These are phyloP conservation scores for Hippopotamus amphibius DNA, from an alignment of 2,113 vertebrate genomes.

Conservation along the genomic window DNA sequence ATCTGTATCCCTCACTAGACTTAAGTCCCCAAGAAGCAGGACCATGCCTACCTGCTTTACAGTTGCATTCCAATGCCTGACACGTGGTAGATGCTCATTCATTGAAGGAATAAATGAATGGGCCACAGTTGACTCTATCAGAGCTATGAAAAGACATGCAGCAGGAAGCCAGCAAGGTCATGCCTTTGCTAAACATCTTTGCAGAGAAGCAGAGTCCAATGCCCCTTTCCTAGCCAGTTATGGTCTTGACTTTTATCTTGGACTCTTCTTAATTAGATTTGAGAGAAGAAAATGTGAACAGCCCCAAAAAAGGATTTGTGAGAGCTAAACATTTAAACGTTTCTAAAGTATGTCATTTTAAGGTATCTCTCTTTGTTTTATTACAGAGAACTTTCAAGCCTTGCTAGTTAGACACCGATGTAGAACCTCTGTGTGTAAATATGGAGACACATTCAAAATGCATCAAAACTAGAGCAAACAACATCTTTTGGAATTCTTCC, in stretches of 20 bases:
- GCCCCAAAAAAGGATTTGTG: neutral
- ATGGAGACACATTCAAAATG: neutral
- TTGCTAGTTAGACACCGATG: neutral
- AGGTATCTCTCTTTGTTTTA: neutral
- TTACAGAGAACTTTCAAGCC: neutral
- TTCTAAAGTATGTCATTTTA: slow-evolving; percentile 35
- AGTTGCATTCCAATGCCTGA: neutral
- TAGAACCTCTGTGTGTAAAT: neutral
- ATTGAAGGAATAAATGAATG: neutral
- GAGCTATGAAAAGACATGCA: neutral
- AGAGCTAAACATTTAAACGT: neutral
- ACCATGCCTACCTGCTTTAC: neutral
- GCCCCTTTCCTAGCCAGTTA: neutral
- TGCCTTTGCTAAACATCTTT: neutral
- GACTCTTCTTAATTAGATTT: slow-evolving; percentile 20
- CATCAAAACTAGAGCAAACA: neutral
- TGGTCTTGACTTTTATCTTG: neutral
- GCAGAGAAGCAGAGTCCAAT: neutral
- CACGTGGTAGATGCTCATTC: neutral
- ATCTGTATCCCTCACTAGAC: neutral
- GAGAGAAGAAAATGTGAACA: neutral
- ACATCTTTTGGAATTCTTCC: slow-evolving; percentile 18
- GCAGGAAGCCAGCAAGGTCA: neutral
- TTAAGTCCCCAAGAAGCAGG: neutral
- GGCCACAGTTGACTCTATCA: neutral